phyloP scores from a whole-genome alignment of 2,888 invertebrate species.

The Amphipyra tragopoginis region DNA sequence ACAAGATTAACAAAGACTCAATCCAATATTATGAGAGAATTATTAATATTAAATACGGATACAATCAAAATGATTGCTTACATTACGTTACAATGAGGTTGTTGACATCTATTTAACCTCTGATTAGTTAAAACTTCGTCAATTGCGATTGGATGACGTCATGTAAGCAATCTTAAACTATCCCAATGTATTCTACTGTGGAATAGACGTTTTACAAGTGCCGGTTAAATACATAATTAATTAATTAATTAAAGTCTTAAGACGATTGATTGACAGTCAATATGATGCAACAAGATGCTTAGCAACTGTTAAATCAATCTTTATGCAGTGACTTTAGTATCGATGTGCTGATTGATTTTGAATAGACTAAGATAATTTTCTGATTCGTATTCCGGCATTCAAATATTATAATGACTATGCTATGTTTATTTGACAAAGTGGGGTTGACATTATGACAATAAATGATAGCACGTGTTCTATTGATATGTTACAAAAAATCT shows the following conservation, averaged over 20 bases:
- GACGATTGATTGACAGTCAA: conserved; percentile 43
- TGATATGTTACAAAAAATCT: no score
- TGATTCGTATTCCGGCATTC: conserved; percentile 23
- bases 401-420: conserved; percentile 1
- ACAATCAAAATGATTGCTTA: conserved; percentile 49
- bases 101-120: conserved; percentile 37
- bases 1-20: conserved; percentile 83
- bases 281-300: conserved; percentile 40
- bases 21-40: conserved; percentile 54
- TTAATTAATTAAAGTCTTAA: conserved; percentile 42
- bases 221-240: conserved; percentile 43
- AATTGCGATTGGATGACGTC: conserved; percentile 41
- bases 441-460: no score
- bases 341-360: conserved; percentile 32
- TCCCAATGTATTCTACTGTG: conserved; percentile 52
- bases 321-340: conserved; percentile 31
- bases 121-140: conserved; percentile 28
- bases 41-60: conserved; percentile 55
- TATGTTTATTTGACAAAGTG: conserved; percentile 17
- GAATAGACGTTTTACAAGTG: conserved; percentile 39
- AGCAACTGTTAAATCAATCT: conserved; percentile 35
- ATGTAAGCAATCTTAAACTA: conserved; percentile 48
- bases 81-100: conserved; percentile 44
- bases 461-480: no score
- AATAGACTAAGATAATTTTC: conserved; percentile 16